Percentiles rank a stretch among this genome's conserved stretches.
Conservation (phyloP, 2,888 invertebrate genomes). For the Hirtodrosophila trivittata region DNA sequence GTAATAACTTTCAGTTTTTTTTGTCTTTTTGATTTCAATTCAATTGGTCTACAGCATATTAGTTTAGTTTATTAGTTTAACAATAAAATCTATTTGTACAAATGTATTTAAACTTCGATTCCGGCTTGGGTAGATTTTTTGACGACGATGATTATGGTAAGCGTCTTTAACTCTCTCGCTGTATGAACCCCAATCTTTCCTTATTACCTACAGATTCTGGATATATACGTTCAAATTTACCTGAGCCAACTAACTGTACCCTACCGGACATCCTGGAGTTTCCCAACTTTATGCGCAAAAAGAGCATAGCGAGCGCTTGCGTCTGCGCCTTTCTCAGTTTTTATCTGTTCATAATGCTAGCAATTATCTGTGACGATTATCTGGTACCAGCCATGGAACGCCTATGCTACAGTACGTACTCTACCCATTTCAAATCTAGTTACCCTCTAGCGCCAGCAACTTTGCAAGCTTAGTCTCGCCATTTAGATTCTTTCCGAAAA, state of each 20-base stretch:
- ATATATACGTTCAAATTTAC: no score
- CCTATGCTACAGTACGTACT: conserved; percentile 90
- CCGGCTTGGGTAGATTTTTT: neutral
- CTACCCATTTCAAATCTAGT: no score
- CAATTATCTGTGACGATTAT: conserved; percentile 95
- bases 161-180: no score
- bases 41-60: no score
- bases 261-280: conserved; percentile 93
- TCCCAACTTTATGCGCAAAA: conserved; percentile 89
- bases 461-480: no score
- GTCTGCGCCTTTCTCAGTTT: conserved; percentile 78
- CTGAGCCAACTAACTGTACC: conserved; percentile 88
- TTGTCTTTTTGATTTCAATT: no score
- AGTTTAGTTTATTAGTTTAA: no score
- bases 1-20: no score
- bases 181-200: no score
- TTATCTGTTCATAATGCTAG: conserved; percentile 92
- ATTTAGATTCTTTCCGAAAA: no score
- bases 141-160: conserved; percentile 19
- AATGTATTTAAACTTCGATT: conserved; percentile 16
- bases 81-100: neutral
- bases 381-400: conserved; percentile 95
- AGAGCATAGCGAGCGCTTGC: neutral
- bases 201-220: no score
- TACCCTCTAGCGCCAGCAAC: no score